Percentiles rank a stretch among this genome's conserved stretches.
phyloP scores from a whole-genome alignment of 2,888 invertebrate genomes.

The Drosophila peninsularis region DNA sequence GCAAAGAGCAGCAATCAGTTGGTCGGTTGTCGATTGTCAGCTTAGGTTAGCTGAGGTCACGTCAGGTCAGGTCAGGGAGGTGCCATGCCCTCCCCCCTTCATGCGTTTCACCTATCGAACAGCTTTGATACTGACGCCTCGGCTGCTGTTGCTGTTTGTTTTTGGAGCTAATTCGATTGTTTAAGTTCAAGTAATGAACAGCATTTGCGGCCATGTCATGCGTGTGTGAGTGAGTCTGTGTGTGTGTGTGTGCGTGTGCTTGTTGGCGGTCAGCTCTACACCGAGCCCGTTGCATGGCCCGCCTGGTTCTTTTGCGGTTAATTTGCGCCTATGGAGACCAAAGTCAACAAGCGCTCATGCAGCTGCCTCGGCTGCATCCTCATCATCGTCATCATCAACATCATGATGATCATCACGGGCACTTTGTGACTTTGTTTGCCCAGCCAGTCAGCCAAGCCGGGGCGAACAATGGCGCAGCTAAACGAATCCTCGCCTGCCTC shows the following conservation, averaged over 20 bases:
- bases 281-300: not conserved
- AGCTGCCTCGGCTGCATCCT: not conserved
- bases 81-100: too few species aligned
- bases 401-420: not conserved
- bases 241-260: conserved; percentile 31
- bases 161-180: conserved; percentile 65
- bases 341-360: conserved; percentile 51
- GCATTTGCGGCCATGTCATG: conserved; percentile 43
- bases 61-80: not conserved
- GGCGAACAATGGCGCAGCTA: conserved; percentile 35
- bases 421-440: conserved; percentile 49
- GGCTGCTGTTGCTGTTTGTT: conserved; percentile 37
- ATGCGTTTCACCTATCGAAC: conserved; percentile 7
- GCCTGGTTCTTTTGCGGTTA: conserved; percentile 54
- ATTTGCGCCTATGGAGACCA: conserved; percentile 55
- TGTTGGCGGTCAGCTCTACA: conserved; percentile 13
- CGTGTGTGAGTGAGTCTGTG: conserved; percentile 37
- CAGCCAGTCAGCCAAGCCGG: conserved; percentile 11
- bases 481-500: conserved; percentile 6
- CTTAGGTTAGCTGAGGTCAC: not conserved
- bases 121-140: conserved; percentile 29
- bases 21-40: conserved; percentile 2
- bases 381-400: conserved; percentile 7
- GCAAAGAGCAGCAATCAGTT: conserved; percentile 1
- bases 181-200: conserved; percentile 64